Conservation (phyloP, 2,888 invertebrate genomes). For the Synanthedon andrenaeformis region DNA sequence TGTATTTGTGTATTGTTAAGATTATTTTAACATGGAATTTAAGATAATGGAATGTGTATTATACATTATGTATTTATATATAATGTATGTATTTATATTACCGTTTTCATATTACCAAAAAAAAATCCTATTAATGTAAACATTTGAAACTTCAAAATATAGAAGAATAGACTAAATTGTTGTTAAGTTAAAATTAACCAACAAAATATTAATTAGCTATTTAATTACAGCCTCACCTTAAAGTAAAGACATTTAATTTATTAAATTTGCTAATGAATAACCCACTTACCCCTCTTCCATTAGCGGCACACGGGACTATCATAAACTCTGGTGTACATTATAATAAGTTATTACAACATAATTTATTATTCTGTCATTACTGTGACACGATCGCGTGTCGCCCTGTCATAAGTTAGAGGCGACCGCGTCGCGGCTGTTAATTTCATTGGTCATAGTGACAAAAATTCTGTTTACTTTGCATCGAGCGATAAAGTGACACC, state of each 20-base stretch:
- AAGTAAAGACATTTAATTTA: conserved; percentile 31
- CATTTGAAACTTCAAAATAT: no score
- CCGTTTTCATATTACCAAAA: no score
- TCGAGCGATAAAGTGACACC: conserved; percentile 39
- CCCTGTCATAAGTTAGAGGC: conserved; percentile 55
- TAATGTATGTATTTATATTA: no score
- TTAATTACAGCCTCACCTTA: not conserved
- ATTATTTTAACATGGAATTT: no score
- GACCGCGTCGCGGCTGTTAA: conserved; percentile 46
- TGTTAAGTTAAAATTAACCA: no score
- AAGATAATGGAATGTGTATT: no score
- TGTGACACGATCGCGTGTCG: conserved; percentile 57
- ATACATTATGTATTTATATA: no score
- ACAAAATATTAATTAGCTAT: no score
- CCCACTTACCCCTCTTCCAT: conserved; percentile 39
- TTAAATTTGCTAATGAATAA: conserved; percentile 52
- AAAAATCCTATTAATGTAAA: no score
- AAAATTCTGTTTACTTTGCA: conserved; percentile 64
- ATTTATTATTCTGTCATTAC: conserved; percentile 70
- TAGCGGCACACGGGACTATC: conserved; percentile 28
- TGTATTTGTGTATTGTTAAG: no score
- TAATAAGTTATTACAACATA: conserved; percentile 67
- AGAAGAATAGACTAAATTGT: no score
- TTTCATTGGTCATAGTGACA: conserved; percentile 67
- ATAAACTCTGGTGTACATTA: conserved; percentile 53